phyloP scores from a whole-genome alignment of 2,113 vertebrate species.

The Otus sunia region DNA sequence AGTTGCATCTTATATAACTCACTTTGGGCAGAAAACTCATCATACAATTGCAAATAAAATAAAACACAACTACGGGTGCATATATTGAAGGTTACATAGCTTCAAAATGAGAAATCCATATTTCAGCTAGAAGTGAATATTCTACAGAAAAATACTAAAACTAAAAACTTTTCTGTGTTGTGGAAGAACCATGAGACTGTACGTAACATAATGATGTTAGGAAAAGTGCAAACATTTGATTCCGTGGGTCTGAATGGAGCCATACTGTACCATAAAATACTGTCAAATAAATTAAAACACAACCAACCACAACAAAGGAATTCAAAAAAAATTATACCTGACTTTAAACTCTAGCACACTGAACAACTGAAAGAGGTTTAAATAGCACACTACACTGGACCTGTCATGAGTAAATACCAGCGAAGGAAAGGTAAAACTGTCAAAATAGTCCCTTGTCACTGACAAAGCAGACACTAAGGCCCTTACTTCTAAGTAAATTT shows the following conservation, averaged over 20 bases:
- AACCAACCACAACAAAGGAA: neutral
- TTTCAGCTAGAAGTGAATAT: neutral
- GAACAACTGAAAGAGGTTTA: neutral
- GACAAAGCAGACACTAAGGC: neutral
- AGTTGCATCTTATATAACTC: neutral
- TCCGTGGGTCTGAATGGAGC: neutral
- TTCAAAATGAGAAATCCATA: neutral
- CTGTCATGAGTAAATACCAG: neutral
- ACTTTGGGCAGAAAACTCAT: neutral
- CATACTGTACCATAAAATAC: neutral
- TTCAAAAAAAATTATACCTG: neutral
- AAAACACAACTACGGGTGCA: neutral
- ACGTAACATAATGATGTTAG: rapidly evolving
- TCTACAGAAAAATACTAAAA: neutral
- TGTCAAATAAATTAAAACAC: neutral
- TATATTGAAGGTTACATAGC: neutral
- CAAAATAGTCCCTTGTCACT: neutral
- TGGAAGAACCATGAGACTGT: neutral
- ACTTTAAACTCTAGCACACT: neutral
- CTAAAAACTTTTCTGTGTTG: neutral
- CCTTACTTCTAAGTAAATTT: neutral
- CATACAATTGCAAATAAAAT: neutral
- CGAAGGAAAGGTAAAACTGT: neutral
- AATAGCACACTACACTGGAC: neutral
- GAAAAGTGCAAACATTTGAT: neutral